Conservation (phyloP, 2,113 vertebrate species). For the Eulemur rufifrons region DNA sequence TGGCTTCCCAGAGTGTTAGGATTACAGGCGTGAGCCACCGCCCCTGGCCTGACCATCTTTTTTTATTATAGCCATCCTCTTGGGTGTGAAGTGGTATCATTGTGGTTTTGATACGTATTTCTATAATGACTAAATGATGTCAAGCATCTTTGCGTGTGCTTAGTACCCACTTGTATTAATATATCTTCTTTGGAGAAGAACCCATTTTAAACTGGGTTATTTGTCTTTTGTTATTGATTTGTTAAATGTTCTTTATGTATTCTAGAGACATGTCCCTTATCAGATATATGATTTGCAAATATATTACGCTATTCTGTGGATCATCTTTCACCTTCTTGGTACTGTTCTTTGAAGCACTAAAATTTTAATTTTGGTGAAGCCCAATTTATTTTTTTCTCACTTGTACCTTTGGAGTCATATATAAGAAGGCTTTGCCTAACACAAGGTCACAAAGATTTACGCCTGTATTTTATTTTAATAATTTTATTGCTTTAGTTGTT, state of each 20-base stretch:
- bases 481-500: neutral
- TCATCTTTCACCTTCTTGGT: neutral
- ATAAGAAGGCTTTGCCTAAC: neutral
- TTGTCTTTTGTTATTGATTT: slow-evolving; percentile 14
- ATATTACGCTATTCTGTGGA: neutral
- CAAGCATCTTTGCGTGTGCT: neutral
- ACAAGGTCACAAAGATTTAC: neutral
- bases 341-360: neutral
- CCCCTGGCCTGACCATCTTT: neutral
- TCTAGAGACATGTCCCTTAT: neutral
- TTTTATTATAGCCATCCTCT: neutral
- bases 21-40: no score
- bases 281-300: neutral
- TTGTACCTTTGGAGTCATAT: neutral
- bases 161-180: neutral
- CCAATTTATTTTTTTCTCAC: neutral
- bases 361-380: neutral
- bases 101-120: neutral
- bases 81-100: neutral
- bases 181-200: neutral
- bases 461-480: neutral
- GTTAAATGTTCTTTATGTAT: neutral
- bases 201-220: neutral
- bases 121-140: slow-evolving; percentile 6
- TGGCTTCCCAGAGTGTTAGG: no score